Evolutionary conservation across 2,113 vertebrate species (phyloP).

Genomic region (Oenanthe oenanthe): DNA sequence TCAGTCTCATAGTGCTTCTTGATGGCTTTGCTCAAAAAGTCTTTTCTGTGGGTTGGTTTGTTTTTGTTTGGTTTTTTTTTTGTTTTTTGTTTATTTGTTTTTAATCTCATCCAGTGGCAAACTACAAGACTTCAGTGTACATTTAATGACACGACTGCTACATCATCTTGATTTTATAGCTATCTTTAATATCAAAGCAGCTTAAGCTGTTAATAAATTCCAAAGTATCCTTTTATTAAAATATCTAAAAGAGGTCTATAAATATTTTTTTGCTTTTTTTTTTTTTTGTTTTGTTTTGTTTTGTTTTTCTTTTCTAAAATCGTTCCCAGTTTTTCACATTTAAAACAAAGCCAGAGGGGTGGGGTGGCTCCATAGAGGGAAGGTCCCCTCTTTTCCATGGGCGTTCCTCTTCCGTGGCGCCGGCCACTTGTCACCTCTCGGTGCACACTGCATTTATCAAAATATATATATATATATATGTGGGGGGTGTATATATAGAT

Average conservation of each 20-base stretch:
- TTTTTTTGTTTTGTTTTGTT: neutral
- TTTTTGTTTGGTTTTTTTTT: neutral
- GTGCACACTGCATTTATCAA: constrained; percentile 53
- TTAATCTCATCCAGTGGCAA: constrained; percentile 99
- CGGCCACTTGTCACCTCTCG: neutral
- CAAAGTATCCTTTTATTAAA: constrained; percentile 98
- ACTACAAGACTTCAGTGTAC: constrained; percentile 94
- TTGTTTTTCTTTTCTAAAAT: constrained; percentile 81
- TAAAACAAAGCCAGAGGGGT: constrained; percentile 53
- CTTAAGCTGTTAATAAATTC: constrained; percentile 94
- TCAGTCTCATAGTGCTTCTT: constrained; percentile 93
- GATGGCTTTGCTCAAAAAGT: constrained; percentile 96
- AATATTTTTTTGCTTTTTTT: constrained; percentile 77
- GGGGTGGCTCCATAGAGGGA: neutral
- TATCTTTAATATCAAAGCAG: constrained; percentile 94
- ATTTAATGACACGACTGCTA: constrained; percentile 93
- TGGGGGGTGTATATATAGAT: neutral
- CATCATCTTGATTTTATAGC: constrained; percentile 89
- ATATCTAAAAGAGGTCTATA: constrained; percentile 96
- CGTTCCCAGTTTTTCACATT: constrained; percentile 76
- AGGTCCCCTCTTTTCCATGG: neutral
- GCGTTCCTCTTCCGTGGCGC: neutral
- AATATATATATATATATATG: constrained; percentile 48
- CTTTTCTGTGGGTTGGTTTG: constrained; percentile 45
- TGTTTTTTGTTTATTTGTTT: neutral